phyloP scores from a whole-genome alignment of 2,797 vertebrate species.

The Onychomys arenicola region DNA sequence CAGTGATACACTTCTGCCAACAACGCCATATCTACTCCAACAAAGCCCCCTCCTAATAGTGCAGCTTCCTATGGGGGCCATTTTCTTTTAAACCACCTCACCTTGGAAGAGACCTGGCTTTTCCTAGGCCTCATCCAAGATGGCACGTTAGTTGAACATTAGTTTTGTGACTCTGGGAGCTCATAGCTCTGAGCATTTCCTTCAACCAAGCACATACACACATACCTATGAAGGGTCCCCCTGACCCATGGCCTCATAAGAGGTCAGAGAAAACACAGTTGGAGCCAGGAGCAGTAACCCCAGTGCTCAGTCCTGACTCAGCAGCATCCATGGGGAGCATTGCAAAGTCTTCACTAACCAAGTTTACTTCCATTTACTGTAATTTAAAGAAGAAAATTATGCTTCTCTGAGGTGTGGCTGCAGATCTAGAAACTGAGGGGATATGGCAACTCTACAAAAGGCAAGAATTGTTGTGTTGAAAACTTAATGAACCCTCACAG shows the following conservation, averaged over 20 bases:
- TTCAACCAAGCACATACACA: background rate
- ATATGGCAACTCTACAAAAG: background rate
- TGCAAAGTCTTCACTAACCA: background rate
- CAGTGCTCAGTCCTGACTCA: background rate
- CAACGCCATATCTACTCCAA: too few relatives aligned
- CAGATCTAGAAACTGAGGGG: background rate
- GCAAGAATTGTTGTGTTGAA: constrained; percentile 22
- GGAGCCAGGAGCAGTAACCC: background rate
- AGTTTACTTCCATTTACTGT: background rate
- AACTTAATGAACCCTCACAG: background rate
- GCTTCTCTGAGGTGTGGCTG: background rate
- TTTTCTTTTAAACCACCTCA: too few relatives aligned
- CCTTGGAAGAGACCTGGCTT: background rate
- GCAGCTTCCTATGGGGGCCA: too few relatives aligned
- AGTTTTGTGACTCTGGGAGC: background rate
- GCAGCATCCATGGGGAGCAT: background rate
- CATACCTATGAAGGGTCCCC: background rate
- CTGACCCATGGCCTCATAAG: background rate
- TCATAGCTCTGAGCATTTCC: background rate
- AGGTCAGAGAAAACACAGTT: background rate
- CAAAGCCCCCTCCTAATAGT: too few relatives aligned
- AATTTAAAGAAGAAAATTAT: constrained; percentile 7
- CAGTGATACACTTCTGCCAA: too few relatives aligned
- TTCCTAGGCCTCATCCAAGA: background rate
- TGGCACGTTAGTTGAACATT: background rate